These are phyloP conservation scores for Metallyticus violacea DNA, from an alignment of 2,888 invertebrate genomes.

Conservation along the genomic window DNA sequence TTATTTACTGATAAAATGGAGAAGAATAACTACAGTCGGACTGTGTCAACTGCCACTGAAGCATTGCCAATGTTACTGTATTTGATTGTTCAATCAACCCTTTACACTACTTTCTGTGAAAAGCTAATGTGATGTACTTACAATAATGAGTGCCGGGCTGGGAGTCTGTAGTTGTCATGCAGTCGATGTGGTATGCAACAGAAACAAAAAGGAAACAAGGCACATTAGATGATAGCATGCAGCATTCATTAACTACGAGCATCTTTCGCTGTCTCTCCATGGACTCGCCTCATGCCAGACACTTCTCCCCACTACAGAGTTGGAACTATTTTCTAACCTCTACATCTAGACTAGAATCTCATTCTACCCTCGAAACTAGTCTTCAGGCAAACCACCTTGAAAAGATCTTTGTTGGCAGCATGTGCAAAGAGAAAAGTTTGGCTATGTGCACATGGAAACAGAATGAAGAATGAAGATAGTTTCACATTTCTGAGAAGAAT, in stretches of 20 bases:
- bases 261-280: not conserved
- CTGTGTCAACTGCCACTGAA: not conserved
- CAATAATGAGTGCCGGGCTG: conserved; percentile 43
- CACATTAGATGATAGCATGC: conserved; percentile 24
- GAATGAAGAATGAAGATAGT: not conserved
- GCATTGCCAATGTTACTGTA: not conserved
- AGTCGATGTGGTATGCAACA: conserved; percentile 40
- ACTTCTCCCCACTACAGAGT: not conserved
- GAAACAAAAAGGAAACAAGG: conserved; percentile 22
- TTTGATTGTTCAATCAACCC: not conserved
- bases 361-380: not conserved
- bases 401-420: not conserved
- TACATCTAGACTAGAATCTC: not conserved
- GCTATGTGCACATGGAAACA: not conserved
- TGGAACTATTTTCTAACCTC: no score
- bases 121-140: conserved; percentile 38
- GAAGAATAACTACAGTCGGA: no score
- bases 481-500: not conserved
- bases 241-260: conserved; percentile 10
- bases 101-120: not conserved
- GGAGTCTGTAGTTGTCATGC: conserved; percentile 39
- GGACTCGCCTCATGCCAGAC: not conserved
- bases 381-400: not conserved
- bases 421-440: not conserved
- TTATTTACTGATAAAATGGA: no score